Conservation (phyloP, 2,113 vertebrate species). For the Campylorhamphus procurvoides region DNA sequence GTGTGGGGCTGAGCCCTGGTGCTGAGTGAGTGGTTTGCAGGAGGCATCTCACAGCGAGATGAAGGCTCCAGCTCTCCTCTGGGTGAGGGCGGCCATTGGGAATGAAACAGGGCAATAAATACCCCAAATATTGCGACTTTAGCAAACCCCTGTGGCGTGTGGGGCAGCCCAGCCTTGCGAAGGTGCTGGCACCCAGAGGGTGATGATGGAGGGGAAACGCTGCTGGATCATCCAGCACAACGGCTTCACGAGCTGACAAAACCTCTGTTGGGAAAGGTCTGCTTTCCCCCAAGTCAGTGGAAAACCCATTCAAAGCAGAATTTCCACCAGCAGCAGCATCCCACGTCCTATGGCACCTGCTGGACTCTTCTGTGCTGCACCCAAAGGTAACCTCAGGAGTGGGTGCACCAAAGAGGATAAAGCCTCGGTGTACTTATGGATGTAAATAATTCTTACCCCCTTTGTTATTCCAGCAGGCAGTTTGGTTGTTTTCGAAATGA, state of each 20-base stretch:
- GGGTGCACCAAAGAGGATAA: background rate
- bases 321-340: background rate
- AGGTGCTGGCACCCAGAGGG: accelerated
- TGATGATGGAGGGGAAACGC: accelerated
- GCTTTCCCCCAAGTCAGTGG: background rate
- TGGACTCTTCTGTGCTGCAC: accelerated
- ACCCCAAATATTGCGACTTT: background rate
- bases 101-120: background rate
- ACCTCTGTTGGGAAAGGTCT: background rate
- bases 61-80: background rate
- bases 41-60: background rate
- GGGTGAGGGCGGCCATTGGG: accelerated
- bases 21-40: background rate
- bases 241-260: accelerated
- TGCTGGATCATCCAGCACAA: accelerated
- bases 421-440: accelerated
- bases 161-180: accelerated
- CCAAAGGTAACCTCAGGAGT: background rate
- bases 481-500: background rate
- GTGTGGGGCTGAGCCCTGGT: background rate
- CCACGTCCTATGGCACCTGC: accelerated
- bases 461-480: accelerated
- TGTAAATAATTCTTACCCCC: background rate
- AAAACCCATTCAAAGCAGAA: accelerated
- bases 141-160: accelerated